Conservation (phyloP, 2,797 vertebrate species). For the Momotus momota region DNA sequence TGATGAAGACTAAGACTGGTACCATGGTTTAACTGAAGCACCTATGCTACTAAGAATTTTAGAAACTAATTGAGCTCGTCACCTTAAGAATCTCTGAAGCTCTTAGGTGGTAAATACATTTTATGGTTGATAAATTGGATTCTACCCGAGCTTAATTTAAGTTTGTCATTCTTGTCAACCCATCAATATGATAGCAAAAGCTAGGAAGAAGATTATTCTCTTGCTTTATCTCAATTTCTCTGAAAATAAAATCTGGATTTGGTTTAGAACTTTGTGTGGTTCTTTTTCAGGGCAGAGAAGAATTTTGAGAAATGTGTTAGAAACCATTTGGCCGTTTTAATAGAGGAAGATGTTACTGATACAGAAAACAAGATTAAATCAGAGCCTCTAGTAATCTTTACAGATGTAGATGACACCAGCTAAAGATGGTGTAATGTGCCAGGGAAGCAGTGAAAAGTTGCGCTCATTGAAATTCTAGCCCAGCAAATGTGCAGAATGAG, state of each 20-base stretch:
- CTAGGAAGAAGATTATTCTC: not conserved
- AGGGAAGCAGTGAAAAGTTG: not conserved
- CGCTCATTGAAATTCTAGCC: not conserved
- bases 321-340: not conserved
- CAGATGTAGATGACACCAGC: not conserved
- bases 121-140: not conserved
- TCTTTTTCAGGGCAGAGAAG: not conserved
- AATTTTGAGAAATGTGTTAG: not conserved
- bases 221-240: not conserved
- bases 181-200: not conserved
- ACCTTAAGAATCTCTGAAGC: not conserved
- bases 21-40: not conserved
- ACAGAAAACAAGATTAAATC: not conserved
- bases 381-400: not conserved
- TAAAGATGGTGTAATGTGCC: not conserved
- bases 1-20: not conserved
- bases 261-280: not conserved
- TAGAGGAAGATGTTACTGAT: not conserved
- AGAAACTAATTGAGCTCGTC: not conserved
- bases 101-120: not conserved
- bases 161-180: not conserved
- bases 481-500: not conserved
- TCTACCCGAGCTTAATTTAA: not conserved
- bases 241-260: not conserved
- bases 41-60: not conserved